Base-by-base conservation (phyloP, 2,888 invertebrate species). In the Bimastos eiseni region DNA sequence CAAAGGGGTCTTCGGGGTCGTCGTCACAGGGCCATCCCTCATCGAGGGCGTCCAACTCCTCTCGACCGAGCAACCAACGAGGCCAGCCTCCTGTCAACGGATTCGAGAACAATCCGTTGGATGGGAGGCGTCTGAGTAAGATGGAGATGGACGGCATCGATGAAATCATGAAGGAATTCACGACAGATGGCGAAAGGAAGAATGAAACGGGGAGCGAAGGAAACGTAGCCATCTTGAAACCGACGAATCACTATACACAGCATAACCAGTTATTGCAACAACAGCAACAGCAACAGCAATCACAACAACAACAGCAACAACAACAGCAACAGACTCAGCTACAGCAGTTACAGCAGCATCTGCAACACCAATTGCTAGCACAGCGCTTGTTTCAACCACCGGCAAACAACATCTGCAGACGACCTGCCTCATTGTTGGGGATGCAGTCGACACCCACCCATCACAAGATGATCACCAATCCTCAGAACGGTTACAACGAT, bases 111-210 rank as follows among this genome's bases (percentile, higher is more conserved):
- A 70, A 70, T 70, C n/a, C n/a, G n/a, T 30, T n/a, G 15, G 86
- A 86, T 6, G 86, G 6, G 86, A 86, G 19, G 24, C 86, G 86
- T 1, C 15, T 86, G 86, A 86, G 90, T 33, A 83, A 33, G 36
- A 84, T 83, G 38, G 90, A 91, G 13, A 24, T 89, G 44, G 91
- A 90, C 19, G 91, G 90, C 83, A 84, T 91, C 33, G 90, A 89
- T 34, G 33, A 33, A 86, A 91, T 91, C n/a, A 91, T 90, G 91
- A 55, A 84, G 44, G 90, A 89, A 36, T 91, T 90, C 44, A 90
- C 34, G 55, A 89, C 33, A 17, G 89, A 83, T 34, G 17, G 4
- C 49, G 88, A 49, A 38, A 89, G 34, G 83, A 90, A 37, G 24
- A 88, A 36, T 24, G n/a, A 8, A 37, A 21, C 24, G 0, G 33